These are phyloP conservation scores for Slavum lentiscoides DNA, from an alignment of 2,888 invertebrate genomes.

Conservation along the genomic window DNA sequence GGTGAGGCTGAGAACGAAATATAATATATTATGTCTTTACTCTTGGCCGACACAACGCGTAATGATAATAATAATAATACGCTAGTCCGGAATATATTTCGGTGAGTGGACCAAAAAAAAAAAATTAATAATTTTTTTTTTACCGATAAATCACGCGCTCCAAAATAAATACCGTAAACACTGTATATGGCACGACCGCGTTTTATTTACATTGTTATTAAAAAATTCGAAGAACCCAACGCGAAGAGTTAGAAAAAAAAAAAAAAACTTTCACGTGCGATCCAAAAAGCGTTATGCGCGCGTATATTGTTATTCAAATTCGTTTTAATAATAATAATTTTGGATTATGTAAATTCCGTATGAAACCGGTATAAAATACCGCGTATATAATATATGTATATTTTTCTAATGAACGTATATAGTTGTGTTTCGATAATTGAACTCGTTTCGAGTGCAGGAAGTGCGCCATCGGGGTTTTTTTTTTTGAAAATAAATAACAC, in stretches of 20 bases:
- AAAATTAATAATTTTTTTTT: background rate
- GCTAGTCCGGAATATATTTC: no score
- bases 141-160: constrained; percentile 24
- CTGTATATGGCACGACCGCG: background rate
- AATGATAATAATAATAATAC: no score
- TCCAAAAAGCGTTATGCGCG: no score
- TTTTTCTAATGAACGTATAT: no score
- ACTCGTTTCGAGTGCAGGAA: no score
- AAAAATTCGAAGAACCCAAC: background rate
- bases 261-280: background rate
- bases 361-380: background rate
- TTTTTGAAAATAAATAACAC: no score
- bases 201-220: background rate
- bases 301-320: background rate
- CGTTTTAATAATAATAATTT: background rate
- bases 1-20: background rate
- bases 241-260: background rate
- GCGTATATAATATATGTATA: no score
- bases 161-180: background rate
- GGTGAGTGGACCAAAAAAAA: background rate
- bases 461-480: no score
- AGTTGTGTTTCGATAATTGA: background rate
- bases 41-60: background rate
- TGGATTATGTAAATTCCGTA: background rate
- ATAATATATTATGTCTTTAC: no score